These are phyloP conservation scores for Dasypolia templi DNA, from an alignment of 2,888 invertebrate genomes.

Conservation along the genomic window DNA sequence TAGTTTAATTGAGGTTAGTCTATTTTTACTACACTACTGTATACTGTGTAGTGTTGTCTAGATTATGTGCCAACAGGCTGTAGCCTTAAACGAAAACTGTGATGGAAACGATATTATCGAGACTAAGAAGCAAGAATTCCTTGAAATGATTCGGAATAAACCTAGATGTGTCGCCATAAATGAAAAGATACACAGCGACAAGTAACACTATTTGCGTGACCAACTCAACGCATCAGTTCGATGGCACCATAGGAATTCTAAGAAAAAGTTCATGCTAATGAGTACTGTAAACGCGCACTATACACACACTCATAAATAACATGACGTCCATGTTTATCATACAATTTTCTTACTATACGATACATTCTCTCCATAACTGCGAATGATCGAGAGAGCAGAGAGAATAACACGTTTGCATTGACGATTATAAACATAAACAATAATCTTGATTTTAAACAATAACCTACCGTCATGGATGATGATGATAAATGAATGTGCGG, in stretches of 20 bases:
- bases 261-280: conserved; percentile 55
- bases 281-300: conserved; percentile 39
- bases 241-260: conserved; percentile 37
- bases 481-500: too few species aligned
- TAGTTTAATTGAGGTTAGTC: background rate
- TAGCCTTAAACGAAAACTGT: background rate
- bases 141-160: background rate
- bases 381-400: background rate
- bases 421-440: background rate
- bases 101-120: background rate
- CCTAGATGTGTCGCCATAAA: background rate
- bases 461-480: background rate
- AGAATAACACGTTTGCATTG: background rate
- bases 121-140: background rate
- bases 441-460: background rate
- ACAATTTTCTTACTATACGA: conserved; percentile 5
- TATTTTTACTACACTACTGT: background rate
- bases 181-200: background rate
- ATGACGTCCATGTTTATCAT: conserved; percentile 28
- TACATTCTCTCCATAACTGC: background rate
- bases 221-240: conserved; percentile 21
- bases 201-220: background rate
- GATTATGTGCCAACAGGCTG: background rate
- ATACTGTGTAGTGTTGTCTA: background rate
- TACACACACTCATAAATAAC: conserved; percentile 29